Evolutionary conservation across 2,797 vertebrate species (phyloP), one percentile per base, ranked within the genome.

Genomic region (Hemibagrus guttatus): DNA sequence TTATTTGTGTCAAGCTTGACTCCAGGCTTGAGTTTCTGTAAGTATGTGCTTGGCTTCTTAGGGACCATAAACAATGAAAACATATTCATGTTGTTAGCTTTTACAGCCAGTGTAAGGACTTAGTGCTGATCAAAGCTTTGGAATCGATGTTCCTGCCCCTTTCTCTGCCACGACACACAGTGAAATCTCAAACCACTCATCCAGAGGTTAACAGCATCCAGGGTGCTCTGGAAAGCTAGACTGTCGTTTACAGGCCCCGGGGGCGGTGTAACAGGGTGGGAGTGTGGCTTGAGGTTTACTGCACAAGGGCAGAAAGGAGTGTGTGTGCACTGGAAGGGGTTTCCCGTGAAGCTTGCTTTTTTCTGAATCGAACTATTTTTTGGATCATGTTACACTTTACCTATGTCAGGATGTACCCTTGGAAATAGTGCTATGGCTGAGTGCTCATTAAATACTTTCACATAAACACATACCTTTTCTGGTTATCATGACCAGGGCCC

Each of bases 131-230:
- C 86, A 91, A 91, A 90, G 86, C 71, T 82, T 83, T 42, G 19
- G 52, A 66, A 74, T 85, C 46, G 46, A 69, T 35, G n/a, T 46
- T 72, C 58, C 49, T 84, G 76, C 63, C 35, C 42, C 52, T 80
- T 81, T 79, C 78, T 79, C 46, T 63, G 74, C 52, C 80, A 82
- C 17, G 49, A 74, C 56, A 87, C 80, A 71, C 79, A 72, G 8
- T 88, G 78, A 90, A 90, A 91, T 89, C 78, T 88, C 84, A 88
- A 84, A 86, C 87, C 87, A 66, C 84, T 90, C 87, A 90, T 89
- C 87, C 78, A 88, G 84, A 88, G 79, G 69, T 88, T 91, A 54
- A 88, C 87, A 84, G 82, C 83, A 68, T 74, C 72, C 79, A 88
- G 58, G 87, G 78, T 23, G 54, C 74, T 90, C 52, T 89, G 83